Evolutionary conservation across 1,140 invertebrate species (phyloP).

Genomic region (Formica selysi): DNA sequence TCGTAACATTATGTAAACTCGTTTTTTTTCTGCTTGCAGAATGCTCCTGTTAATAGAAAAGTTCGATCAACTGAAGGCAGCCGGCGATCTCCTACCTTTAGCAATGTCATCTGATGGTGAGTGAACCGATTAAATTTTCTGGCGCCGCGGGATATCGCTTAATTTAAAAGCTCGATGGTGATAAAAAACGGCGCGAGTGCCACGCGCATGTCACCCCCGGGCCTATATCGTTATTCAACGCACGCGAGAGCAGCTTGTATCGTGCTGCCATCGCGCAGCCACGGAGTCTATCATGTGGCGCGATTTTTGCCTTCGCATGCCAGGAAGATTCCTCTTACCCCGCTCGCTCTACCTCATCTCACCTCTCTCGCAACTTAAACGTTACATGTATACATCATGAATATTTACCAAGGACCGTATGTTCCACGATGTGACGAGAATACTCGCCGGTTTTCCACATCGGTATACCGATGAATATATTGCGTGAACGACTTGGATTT

Average conservation of each 20-base stretch:
- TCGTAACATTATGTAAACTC: not conserved
- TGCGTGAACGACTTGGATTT: slow-evolving; percentile 57
- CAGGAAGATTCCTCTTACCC: slow-evolving; percentile 43
- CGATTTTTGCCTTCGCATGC: slow-evolving; percentile 60
- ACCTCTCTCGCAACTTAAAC: slow-evolving; percentile 20
- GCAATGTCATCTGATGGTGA: slow-evolving; percentile 87
- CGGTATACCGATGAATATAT: not conserved
- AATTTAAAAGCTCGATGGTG: slow-evolving; percentile 48
- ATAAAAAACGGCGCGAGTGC: slow-evolving; percentile 37
- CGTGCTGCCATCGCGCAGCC: slow-evolving; percentile 78
- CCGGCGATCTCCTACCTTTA: slow-evolving; percentile 93
- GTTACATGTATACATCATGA: slow-evolving; percentile 73
- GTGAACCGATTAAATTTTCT: slow-evolving; percentile 68
- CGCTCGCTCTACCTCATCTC: slow-evolving; percentile 10
- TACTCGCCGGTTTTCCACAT: slow-evolving; percentile 30
- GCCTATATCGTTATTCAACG: slow-evolving; percentile 63
- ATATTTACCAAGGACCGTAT: slow-evolving; percentile 76
- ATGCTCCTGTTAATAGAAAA: slow-evolving; percentile 91
- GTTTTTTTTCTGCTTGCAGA: slow-evolving; percentile 72
- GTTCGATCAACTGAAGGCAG: slow-evolving; percentile 94
- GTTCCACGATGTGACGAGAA: slow-evolving; percentile 71
- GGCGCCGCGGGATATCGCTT: slow-evolving; percentile 33
- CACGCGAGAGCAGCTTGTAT: slow-evolving; percentile 61
- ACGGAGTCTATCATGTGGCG: slow-evolving; percentile 61
- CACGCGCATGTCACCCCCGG: slow-evolving; percentile 57